Base-by-base conservation (phyloP, 2,113 vertebrate species). In the Dasyprocta punctata region DNA sequence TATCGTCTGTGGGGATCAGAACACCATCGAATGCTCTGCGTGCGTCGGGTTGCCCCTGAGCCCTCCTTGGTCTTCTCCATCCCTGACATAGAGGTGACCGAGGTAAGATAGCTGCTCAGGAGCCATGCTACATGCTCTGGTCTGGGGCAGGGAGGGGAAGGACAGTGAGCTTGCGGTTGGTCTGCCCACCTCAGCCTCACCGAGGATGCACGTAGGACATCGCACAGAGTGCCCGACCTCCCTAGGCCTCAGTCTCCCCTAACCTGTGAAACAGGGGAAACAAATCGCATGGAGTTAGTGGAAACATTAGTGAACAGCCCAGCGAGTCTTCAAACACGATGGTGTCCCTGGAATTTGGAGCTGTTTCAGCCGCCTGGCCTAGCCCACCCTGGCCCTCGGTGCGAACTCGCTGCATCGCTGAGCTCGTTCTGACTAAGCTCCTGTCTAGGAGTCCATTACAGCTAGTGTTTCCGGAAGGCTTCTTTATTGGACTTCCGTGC, bases 91-190 rank as follows among this genome's bases (percentile, higher is more conserved):
- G 3, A 52, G 33, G 10, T 13, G 7, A 26, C 26, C 4, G 19
- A 11, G 6, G 0, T 7, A 28, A 54, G n/a, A n/a, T 20, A 20
- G 14, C 19, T 69, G 26, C 11, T 20, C 30, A 10, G 11, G 44
- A 1, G 13, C 61, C 30, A 54, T 0, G 5, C 58, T 36, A 2
- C 5, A 61, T 1, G 7, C 0, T 63, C 11, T 5, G 5, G 5
- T 14, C 1, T 36, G 13, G 3, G 38, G 4, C 47, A 11, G 4
- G 26, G 3, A 16, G 24, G 7, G 22, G 38, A 44, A 5, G 3
- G 38, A 41, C 38, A 26, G 36, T 44, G 71, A 44, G 22, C 69
- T 20, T 73, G 69, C 38, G 11, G 20, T 71, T 0, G 12, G 7
- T 41, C 7, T 14, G 19, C n/a, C 38, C 16, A 2, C 1, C 41